Base-by-base conservation (phyloP, 1,140 invertebrate species). In the Ceratitis capitata region DNA sequence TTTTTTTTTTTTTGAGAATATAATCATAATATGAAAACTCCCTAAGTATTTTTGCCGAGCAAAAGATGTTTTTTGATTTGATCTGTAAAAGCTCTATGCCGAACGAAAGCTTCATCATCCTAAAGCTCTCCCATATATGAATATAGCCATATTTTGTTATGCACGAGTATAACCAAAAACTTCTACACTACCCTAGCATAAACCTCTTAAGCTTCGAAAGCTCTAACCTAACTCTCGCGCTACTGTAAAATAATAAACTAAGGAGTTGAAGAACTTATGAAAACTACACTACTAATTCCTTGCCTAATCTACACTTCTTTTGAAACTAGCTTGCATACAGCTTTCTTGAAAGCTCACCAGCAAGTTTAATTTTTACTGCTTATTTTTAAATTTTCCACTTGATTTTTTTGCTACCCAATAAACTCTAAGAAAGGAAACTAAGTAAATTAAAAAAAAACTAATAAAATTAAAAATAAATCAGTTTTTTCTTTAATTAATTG, bases 401-500 rank as follows among this genome's bases (percentile, higher is more conserved):
- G 19, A 26, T 2, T 78, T 45, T 78, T 78, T 45, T 78, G 35
- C 35, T 45, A 78, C 32, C 39, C 69, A 78, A 78, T 39, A 78
- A 26, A n/a, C n/a, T n/a, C n/a, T n/a, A n/a, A n/a, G n/a, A n/a
- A 32, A 64, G 3, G 19, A 56, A 19, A 19, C 29, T n/a, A 10
- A 42, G 35, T 64, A 69, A 16, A 78, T 69, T 19, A 39, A 69
- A n/a, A n/a, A n/a, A n/a, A n/a, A n/a, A n/a, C n/a, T n/a, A n/a
- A 39, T 69, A 35, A 39, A 69, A 35, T 78, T 10, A 45, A 45
- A 78, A 45, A 23, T 78, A 45, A 42, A 78, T 53, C 39, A 83
- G 82, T 49, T 83, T 83, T 51, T 83, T 58, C 51, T 56, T 85
- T 85, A 89, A 89, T n/a, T n/a, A 89, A 90, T 90, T 90, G 89